Conservation (phyloP, 2,113 vertebrate genomes). For the Aix galericulata region DNA sequence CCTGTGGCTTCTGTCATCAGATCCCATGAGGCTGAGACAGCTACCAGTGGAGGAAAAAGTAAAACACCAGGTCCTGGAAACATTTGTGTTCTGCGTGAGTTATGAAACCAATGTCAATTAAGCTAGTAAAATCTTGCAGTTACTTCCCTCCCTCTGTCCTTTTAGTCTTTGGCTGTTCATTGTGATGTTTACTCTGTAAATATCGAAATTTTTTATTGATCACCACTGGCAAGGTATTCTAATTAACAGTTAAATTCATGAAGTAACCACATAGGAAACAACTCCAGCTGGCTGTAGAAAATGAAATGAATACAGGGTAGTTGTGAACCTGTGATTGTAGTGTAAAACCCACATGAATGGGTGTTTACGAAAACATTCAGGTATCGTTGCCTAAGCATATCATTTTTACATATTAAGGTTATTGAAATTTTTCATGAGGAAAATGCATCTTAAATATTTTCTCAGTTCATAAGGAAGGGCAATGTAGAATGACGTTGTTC, state of each 20-base stretch:
- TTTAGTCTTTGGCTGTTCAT: neutral
- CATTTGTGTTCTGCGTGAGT: neutral
- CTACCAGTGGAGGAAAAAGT: neutral
- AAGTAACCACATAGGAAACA: neutral
- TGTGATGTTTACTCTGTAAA: neutral
- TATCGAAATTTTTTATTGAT: slow-evolving; percentile 19
- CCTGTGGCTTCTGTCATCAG: neutral
- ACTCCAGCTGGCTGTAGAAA: slow-evolving; percentile 26
- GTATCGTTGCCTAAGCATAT: neutral
- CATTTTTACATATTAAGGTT: neutral
- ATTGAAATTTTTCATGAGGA: neutral
- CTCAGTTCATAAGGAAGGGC: neutral
- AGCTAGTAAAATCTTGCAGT: neutral
- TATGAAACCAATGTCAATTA: neutral
- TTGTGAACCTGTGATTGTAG: neutral
- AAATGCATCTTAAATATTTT: neutral
- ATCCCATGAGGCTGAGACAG: neutral
- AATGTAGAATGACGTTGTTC: neutral
- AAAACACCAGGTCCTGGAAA: neutral
- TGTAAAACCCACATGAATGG: neutral
- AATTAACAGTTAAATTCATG: slow-evolving; percentile 7
- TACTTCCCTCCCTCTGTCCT: neutral
- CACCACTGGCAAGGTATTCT: neutral
- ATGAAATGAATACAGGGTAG: neutral
- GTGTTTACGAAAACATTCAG: neutral